phyloP scores from a whole-genome alignment of 2,113 vertebrate species.

The Catharus bicknelli region DNA sequence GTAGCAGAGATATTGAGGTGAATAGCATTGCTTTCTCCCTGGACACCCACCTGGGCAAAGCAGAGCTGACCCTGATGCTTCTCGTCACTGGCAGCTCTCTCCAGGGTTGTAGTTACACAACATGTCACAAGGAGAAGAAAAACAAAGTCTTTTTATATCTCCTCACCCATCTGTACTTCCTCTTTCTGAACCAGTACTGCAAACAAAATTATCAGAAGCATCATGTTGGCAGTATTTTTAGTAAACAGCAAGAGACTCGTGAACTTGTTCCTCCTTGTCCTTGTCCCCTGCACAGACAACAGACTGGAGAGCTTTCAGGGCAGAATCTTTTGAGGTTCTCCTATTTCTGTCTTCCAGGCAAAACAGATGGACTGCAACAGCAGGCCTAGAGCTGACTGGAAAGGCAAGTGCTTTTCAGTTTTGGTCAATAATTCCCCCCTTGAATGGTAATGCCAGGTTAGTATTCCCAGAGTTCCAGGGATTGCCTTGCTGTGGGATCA shows the following conservation, averaged over 20 bases:
- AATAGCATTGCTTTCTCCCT: not conserved
- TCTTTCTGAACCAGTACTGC: constrained; percentile 23
- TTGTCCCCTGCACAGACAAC: not conserved
- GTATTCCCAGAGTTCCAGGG: constrained; percentile 18
- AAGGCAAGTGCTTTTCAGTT: not conserved
- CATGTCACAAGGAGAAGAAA: constrained; percentile 9
- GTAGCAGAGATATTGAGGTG: not conserved
- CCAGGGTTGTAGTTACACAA: not conserved
- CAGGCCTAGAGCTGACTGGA: not conserved
- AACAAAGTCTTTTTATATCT: constrained; percentile 40
- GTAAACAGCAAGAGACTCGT: constrained; percentile 24
- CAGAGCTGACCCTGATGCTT: not conserved
- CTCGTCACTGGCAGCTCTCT: not conserved
- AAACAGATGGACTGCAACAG: not conserved
- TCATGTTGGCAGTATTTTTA: constrained; percentile 39
- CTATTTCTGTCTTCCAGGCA: not conserved
- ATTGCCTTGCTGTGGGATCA: not conserved
- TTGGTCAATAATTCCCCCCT: not conserved
- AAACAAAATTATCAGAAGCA: constrained; percentile 48
- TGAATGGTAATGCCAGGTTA: not conserved
- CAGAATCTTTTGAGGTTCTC: not conserved
- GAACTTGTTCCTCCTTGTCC: constrained; percentile 39
- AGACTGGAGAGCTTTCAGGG: not conserved
- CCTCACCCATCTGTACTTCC: constrained; percentile 40
- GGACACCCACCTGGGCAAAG: not conserved